These are phyloP conservation scores for Lepisosteus oculatus DNA, from an alignment of 2,113 vertebrate species.

Conservation along the genomic window DNA sequence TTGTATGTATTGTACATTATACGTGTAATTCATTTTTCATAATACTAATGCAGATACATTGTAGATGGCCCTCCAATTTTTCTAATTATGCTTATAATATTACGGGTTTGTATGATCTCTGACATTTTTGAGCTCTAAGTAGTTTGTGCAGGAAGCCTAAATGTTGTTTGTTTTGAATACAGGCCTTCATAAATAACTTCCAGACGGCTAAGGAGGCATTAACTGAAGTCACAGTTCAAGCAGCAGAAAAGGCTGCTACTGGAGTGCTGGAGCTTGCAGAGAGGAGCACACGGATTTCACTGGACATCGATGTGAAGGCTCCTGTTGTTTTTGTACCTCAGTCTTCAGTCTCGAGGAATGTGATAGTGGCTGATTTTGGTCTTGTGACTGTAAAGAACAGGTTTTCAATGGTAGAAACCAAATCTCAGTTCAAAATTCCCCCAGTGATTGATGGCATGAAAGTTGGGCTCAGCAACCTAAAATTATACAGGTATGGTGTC, in stretches of 20 bases:
- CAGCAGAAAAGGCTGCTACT: conserved; percentile 86
- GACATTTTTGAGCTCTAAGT: too few species aligned
- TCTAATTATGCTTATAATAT: too few species aligned
- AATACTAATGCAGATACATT: too few species aligned
- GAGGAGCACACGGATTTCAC: conserved; percentile 77
- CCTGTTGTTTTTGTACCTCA: conserved; percentile 92
- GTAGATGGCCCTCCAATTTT: too few species aligned
- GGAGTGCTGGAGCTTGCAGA: conserved; percentile 87
- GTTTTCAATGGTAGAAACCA: conserved; percentile 72
- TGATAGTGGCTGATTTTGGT: conserved; percentile 92
- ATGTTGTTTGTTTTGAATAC: not conserved
- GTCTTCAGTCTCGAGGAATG: conserved; percentile 80
- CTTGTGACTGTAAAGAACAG: conserved; percentile 82
- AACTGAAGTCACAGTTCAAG: conserved; percentile 89
- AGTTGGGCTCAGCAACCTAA: conserved; percentile 86
- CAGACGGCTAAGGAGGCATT: conserved; percentile 88
- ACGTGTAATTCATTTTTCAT: too few species aligned
- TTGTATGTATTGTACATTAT: too few species aligned
- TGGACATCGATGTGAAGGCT: conserved; percentile 88
- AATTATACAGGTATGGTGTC: conserved; percentile 81
- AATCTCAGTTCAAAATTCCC: conserved; percentile 64
- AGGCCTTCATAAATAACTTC: conserved; percentile 94
- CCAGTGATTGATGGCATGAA: conserved; percentile 88
- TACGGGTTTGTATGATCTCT: too few species aligned
- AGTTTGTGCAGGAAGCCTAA: too few species aligned